Evolutionary conservation across 2,113 vertebrate genomes (phyloP).

Genomic region (Stegostoma tigrinum): DNA sequence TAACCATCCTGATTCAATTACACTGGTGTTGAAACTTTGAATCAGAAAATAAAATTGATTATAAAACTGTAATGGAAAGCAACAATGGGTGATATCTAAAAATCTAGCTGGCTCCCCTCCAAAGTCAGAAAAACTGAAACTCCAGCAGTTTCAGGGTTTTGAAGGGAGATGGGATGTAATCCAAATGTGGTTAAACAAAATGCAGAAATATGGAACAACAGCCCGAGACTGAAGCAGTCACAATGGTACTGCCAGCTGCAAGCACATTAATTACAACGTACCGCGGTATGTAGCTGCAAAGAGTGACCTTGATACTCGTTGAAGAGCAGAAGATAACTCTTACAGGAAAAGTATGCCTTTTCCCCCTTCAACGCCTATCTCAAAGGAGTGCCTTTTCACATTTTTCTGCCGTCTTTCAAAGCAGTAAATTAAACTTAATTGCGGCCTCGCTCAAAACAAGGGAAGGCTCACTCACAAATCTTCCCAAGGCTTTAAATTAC

Average conservation of each 20-base stretch:
- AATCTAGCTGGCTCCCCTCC: slow-evolving; percentile 54
- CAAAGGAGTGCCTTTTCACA: slow-evolving; percentile 57
- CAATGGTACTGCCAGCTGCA: slow-evolving; percentile 85
- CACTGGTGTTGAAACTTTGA: background rate
- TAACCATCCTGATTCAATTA: background rate
- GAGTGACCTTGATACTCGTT: slow-evolving; percentile 67
- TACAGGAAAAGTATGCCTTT: slow-evolving; percentile 52
- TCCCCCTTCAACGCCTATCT: slow-evolving; percentile 51
- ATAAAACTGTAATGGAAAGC: background rate
- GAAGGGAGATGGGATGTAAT: slow-evolving; percentile 58
- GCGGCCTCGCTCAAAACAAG: slow-evolving; percentile 58
- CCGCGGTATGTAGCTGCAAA: slow-evolving; percentile 58
- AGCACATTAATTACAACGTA: slow-evolving; percentile 68
- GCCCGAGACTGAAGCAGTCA: slow-evolving; percentile 54
- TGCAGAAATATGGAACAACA: slow-evolving; percentile 62
- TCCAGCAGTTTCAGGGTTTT: slow-evolving; percentile 64
- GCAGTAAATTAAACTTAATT: slow-evolving; percentile 73
- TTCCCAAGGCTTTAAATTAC: slow-evolving; percentile 31
- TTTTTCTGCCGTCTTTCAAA: slow-evolving; percentile 50
- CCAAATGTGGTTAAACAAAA: slow-evolving; percentile 65
- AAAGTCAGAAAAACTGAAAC: slow-evolving; percentile 45
- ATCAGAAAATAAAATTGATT: background rate
- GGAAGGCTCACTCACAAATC: slow-evolving; percentile 49
- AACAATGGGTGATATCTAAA: slow-evolving; percentile 24
- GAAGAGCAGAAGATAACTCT: slow-evolving; percentile 65